A percentile compares a stretch with the other conserved stretches of the same genome.
These are phyloP conservation scores for Tetheella fluctuosa DNA, from an alignment of 2,888 invertebrate genomes.

Conservation along the genomic window DNA sequence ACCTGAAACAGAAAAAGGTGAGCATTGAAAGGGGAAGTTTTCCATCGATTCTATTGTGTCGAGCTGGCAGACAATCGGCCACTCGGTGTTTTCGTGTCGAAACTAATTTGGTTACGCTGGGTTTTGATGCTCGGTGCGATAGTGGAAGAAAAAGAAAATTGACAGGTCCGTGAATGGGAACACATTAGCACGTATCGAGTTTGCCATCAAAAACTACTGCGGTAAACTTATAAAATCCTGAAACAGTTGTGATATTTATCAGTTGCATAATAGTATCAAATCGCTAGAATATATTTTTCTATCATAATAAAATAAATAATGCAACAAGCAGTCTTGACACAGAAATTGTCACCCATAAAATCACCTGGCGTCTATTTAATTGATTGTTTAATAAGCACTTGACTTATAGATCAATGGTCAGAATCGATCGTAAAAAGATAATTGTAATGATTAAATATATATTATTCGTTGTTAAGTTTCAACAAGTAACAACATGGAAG, in stretches of 20 bases:
- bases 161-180: slow-evolving; percentile 56
- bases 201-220: background rate
- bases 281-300: background rate
- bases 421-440: background rate
- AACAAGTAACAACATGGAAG: slow-evolving; percentile 44
- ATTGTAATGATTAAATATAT: background rate
- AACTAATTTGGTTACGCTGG: slow-evolving; percentile 78
- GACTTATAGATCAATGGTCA: background rate
- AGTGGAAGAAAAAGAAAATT: slow-evolving; percentile 72
- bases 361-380: background rate
- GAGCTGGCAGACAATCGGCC: slow-evolving; percentile 68
- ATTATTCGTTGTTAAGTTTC: background rate
- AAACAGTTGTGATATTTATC: background rate
- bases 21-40: slow-evolving; percentile 70
- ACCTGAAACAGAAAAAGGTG: slow-evolving; percentile 77
- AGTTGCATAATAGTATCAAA: background rate
- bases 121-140: slow-evolving; percentile 69
- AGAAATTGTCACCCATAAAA: slow-evolving; percentile 1
- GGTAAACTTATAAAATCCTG: background rate
- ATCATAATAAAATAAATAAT: background rate
- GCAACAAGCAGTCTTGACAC: background rate
- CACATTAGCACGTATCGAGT: slow-evolving; percentile 11
- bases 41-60: slow-evolving; percentile 75
- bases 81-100: slow-evolving; percentile 77
- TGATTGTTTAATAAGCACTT: background rate